These are phyloP conservation scores for Pterois miles DNA, from an alignment of 2,797 vertebrate species.

Conservation along the genomic window DNA sequence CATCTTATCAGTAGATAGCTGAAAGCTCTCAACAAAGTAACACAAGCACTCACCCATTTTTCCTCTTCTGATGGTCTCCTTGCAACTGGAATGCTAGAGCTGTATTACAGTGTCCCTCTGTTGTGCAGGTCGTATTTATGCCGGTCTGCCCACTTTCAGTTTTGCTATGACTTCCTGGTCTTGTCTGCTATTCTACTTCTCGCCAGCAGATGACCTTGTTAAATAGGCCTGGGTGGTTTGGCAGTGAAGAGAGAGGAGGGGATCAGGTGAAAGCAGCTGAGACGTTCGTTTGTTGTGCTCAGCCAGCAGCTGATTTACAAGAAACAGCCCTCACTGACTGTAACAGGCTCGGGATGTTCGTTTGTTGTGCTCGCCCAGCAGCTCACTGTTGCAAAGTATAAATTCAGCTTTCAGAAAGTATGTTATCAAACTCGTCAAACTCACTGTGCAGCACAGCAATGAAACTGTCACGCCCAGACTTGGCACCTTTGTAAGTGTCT, in stretches of 20 bases:
- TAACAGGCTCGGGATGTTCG: no score
- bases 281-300: no score
- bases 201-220: not conserved
- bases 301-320: not conserved
- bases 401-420: not conserved
- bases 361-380: no score
- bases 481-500: not conserved
- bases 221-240: no score
- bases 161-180: not conserved
- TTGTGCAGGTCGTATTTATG: not conserved
- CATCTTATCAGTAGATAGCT: not conserved
- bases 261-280: not conserved
- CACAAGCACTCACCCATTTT: slow-evolving; percentile 27
- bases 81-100: not conserved
- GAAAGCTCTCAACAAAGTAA: not conserved
- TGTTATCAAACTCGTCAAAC: not conserved
- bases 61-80: not conserved
- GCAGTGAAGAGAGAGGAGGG: not conserved
- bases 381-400: not conserved
- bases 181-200: not conserved
- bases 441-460: not conserved
- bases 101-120: not conserved
- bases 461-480: not conserved
- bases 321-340: no score
- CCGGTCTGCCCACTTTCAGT: not conserved